Percentiles rank a stretch among this genome's conserved stretches.
phyloP scores from a whole-genome alignment of 1,140 invertebrate species.

The Heliconius himera region DNA sequence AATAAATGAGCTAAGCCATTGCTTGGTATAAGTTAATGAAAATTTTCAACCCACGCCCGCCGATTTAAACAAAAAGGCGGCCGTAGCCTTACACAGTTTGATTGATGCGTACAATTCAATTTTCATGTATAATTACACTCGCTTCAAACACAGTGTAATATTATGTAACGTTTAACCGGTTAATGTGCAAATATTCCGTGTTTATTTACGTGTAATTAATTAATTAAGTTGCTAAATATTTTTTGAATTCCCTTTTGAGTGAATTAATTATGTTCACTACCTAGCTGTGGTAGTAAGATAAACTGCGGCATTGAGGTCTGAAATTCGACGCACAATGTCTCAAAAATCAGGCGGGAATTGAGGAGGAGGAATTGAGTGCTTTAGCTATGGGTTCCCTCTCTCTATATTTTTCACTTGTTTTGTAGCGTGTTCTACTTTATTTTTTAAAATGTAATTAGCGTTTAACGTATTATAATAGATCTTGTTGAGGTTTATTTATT shows the following conservation, averaged over 20 bases:
- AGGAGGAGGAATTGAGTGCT: no score
- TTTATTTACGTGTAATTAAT: background rate
- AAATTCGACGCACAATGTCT: no score
- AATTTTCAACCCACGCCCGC: background rate
- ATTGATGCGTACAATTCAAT: constrained; percentile 10
- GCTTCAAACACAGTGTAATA: background rate
- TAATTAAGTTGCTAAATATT: background rate
- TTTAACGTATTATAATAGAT: background rate
- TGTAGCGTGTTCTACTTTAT: background rate
- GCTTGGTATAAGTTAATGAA: background rate
- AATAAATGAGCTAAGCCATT: background rate
- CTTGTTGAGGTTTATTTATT: background rate
- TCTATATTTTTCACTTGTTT: background rate
- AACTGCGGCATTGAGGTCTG: no score
- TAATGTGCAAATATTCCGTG: background rate
- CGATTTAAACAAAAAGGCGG: background rate
- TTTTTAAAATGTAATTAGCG: background rate
- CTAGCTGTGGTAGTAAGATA: no score
- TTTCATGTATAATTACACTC: constrained; percentile 3
- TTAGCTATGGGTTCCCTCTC: no score
- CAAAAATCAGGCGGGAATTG: no score
- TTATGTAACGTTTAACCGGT: background rate
- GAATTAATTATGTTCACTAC: no score
- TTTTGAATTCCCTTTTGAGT: no score
- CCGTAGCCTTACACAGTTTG: constrained; percentile 2